Conservation (phyloP, 2,797 vertebrate genomes). For the Pseudochaenichthys georgianus region DNA sequence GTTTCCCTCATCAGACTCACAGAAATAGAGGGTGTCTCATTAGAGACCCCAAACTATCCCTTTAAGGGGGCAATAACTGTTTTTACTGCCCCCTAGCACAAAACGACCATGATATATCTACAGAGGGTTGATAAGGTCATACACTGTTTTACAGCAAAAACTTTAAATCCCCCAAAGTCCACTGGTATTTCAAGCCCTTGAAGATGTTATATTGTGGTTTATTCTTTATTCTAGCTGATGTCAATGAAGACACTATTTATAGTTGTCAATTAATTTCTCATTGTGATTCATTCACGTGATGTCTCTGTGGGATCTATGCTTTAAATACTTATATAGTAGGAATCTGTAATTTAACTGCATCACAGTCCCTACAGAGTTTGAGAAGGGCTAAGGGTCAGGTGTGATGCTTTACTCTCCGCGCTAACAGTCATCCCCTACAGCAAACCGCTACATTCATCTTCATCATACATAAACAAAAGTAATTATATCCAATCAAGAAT, state of each 20-base stretch:
- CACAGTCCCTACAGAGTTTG: background rate
- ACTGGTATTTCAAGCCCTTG: slow-evolving; percentile 14
- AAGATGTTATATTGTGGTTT: background rate
- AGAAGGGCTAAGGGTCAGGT: background rate
- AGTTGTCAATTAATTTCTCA: slow-evolving; percentile 7
- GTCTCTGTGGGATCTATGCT: slow-evolving; percentile 12
- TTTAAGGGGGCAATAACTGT: slow-evolving; percentile 47
- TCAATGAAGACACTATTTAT: slow-evolving; percentile 2
- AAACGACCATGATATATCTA: slow-evolving; percentile 53
- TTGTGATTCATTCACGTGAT: background rate
- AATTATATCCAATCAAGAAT: too few species aligned
- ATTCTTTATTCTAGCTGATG: slow-evolving; percentile 4
- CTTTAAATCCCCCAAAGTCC: slow-evolving; percentile 21
- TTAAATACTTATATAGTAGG: slow-evolving; percentile 18
- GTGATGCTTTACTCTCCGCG: too few species aligned
- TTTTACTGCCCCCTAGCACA: slow-evolving; percentile 59
- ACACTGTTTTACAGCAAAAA: slow-evolving; percentile 41
- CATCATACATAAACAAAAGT: too few species aligned
- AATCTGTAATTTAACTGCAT: slow-evolving; percentile 29
- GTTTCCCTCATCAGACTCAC: slow-evolving; percentile 8
- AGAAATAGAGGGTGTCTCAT: slow-evolving; percentile 36
- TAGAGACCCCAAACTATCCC: slow-evolving; percentile 32
- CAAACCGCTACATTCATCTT: too few species aligned
- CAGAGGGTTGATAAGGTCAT: slow-evolving; percentile 29
- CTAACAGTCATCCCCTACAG: too few species aligned